phyloP scores from a whole-genome alignment of 2,797 vertebrate species.

The Lepidocolaptes lacrymiger region DNA sequence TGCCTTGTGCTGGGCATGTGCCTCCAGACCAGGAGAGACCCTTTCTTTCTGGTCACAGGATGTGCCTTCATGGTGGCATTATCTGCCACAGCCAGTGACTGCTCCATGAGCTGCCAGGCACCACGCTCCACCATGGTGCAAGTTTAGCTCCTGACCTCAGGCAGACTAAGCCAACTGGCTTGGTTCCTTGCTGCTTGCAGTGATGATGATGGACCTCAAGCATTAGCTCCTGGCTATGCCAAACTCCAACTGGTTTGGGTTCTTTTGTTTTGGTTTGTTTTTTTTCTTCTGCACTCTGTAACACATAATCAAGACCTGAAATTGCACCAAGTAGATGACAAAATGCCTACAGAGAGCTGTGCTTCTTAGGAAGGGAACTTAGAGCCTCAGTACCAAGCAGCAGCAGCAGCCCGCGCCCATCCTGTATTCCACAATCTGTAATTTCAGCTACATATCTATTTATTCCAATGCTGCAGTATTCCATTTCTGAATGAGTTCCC shows the following conservation, averaged over 20 bases:
- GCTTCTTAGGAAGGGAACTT: conserved; percentile 12
- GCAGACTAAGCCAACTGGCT: not conserved
- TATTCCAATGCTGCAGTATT: conserved; percentile 69
- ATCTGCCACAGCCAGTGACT: not conserved
- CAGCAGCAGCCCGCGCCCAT: conserved; percentile 53
- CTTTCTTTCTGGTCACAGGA: not conserved
- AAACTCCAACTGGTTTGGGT: not conserved
- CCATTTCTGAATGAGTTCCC: conserved; percentile 72
- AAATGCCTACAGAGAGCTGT: not conserved
- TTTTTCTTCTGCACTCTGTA: not conserved
- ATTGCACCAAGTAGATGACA: not conserved
- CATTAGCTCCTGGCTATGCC: not conserved
- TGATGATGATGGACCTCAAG: not conserved
- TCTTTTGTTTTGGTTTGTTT: not conserved
- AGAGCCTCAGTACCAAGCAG: conserved; percentile 10
- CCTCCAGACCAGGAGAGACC: not conserved
- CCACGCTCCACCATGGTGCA: fast-evolving
- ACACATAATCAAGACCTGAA: conserved; percentile 23
- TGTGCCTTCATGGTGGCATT: not conserved
- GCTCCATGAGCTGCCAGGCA: not conserved
- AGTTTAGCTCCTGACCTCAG: not conserved
- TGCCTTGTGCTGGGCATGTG: fast-evolving
- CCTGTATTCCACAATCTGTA: conserved; percentile 68
- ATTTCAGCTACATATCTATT: conserved; percentile 72
- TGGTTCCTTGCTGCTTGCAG: not conserved